Base-by-base conservation (phyloP, 92 coral and sea anemone genomes). In the Porites evermanni region DNA sequence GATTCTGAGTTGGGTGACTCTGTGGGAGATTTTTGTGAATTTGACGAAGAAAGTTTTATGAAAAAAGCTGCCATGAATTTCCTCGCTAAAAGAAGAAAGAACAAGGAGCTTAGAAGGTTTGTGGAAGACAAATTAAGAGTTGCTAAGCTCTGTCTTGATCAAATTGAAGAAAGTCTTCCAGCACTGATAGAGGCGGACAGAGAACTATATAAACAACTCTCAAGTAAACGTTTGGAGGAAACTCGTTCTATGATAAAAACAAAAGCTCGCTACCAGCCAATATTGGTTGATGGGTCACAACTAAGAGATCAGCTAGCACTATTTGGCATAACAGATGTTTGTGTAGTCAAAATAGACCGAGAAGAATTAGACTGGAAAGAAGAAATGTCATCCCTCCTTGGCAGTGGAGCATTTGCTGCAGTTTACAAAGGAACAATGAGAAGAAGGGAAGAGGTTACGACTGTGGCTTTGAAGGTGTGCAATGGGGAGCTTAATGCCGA, bases 381-480 rank as follows among this genome's bases (percentile, higher is more conserved):
- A 52, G 73, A 82, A 23, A 6, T 0, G 7, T 51, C 72, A 10
- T 64, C 72, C 9, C 60, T 21, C 53, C 81, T 91, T 50, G 91
- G 91, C 38, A 9, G 56, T 23, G 91, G 91, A 4, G 73, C 64
- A 3, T 91, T 81, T 87, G 84, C 91, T 24, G 17, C n/a, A 56
- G 91, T 91, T 51, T 87, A 91, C 81, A 70, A 68, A 24, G 93
- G 91, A 13, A 76, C 67, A 64, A n/a, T 91, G 51, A 51, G n/a
- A 59, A 59, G 74, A 66, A n/a, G 20, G 5, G 87, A 88, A 64
- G 7, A 20, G 24, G 64, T 24, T 14, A 24, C 32, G 63, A 10
- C 64, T 14, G 91, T 88, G 52, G 91, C 88, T 3, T 44, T 88
- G 24, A 88, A 88, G 72, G 88, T 83, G 11, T 83, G 59, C 50